Evolutionary conservation across 2,888 invertebrate genomes (phyloP).

Genomic region (Agonum fuliginosum): DNA sequence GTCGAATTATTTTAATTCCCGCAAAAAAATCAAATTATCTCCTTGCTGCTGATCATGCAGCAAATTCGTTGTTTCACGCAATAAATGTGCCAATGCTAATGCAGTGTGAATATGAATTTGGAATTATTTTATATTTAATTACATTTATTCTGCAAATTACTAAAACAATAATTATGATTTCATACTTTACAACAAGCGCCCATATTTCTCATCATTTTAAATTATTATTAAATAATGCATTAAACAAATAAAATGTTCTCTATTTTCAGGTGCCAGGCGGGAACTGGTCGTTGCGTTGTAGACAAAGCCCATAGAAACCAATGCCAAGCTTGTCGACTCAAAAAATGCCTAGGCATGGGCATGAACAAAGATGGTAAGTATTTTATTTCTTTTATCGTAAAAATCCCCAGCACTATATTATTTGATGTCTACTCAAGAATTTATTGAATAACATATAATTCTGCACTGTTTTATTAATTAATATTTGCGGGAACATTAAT

Average conservation of each 20-base stretch:
- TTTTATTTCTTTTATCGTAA: background rate
- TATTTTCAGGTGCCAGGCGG: conserved; percentile 97
- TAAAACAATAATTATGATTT: too few species aligned
- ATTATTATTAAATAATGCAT: too few species aligned
- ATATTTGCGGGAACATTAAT: background rate
- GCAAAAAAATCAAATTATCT: conserved; percentile 40
- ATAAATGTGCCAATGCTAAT: conserved; percentile 4
- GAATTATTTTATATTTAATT: background rate
- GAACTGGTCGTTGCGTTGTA: conserved; percentile 96
- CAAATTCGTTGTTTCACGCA: background rate
- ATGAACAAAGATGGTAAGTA: conserved; percentile 99
- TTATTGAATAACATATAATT: background rate
- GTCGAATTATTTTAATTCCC: conserved; percentile 36
- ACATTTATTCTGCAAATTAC: too few species aligned
- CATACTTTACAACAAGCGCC: too few species aligned
- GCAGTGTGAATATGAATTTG: background rate
- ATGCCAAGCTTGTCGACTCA: conserved; percentile 98
- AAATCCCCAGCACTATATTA: too few species aligned
- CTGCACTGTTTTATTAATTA: background rate
- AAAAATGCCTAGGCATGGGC: conserved; percentile 98
- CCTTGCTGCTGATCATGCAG: background rate
- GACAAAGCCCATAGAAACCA: conserved; percentile 99
- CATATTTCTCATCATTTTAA: too few species aligned
- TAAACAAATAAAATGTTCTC: too few species aligned
- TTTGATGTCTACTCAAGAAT: background rate